These are phyloP conservation scores for Bergia puertoricense DNA, from an alignment of 92 coral and sea anemone species.

Conservation along the genomic window DNA sequence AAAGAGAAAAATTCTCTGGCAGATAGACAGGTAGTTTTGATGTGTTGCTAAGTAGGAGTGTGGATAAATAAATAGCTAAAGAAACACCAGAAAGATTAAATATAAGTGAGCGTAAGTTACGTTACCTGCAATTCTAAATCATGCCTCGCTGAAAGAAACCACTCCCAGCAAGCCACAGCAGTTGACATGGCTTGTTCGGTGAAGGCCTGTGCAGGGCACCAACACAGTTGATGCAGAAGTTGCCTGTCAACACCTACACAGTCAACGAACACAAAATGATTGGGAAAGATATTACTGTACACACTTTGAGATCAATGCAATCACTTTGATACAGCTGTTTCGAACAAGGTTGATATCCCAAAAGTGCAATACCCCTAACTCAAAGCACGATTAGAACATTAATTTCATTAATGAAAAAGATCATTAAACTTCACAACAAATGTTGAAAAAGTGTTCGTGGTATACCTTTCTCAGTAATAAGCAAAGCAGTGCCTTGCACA, in stretches of 20 bases:
- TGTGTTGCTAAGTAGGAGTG: neutral
- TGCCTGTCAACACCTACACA: conserved; percentile 77
- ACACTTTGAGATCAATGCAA: no score
- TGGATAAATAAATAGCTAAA: no score
- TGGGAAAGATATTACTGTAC: neutral
- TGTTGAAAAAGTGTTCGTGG: no score
- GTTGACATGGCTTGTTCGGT: conserved; percentile 85
- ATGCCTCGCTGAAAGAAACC: conserved; percentile 94
- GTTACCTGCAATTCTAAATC: conserved; percentile 90
- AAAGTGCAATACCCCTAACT: no score
- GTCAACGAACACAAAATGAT: neutral
- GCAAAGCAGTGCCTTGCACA: conserved; percentile 91
- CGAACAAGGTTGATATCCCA: neutral
- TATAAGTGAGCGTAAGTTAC: neutral
- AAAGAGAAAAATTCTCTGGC: no score
- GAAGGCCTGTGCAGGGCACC: conserved; percentile 93
- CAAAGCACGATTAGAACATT: no score
- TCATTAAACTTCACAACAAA: neutral
- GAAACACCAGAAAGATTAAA: no score
- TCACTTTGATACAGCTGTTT: no score
- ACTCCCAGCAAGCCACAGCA: conserved; percentile 98
- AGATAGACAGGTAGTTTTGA: no score
- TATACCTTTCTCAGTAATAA: conserved; percentile 71
- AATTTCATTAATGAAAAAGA: neutral
- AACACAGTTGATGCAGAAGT: conserved; percentile 79